Evolutionary conservation across 2,113 vertebrate genomes (phyloP), one percentile per base, ranked within the genome.

Genomic region (Mobula hypostoma): DNA sequence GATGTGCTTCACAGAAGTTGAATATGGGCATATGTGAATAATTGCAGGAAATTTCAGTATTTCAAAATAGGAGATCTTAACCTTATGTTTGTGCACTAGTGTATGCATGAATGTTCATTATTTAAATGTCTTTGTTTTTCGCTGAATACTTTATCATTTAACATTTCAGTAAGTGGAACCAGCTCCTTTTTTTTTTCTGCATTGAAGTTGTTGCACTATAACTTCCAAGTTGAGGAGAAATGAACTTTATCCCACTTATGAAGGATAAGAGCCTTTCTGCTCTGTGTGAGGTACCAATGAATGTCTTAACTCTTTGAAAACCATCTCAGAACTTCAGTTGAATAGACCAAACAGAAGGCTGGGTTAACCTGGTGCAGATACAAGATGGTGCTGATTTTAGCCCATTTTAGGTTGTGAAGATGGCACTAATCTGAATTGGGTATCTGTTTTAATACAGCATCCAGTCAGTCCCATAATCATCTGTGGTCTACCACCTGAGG

Each of bases 1-100:
- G 95, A 96, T 94, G 94, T 94, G 48, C 68, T 76, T 91, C 95
- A 94, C 24, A 94, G 94, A 95, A 68, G 96, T 96, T 96, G 95
- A 96, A 95, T 95, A 94, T 94, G 91, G 85, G 70, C 91, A 87
- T 94, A 93, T 95, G 91, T 56, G 40, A 74, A 93, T 70, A 76
- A 93, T 93, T 93, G 91, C 91, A 93, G 91, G 68, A 93, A 74
- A 76, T 40, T 27, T 56, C 91, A 74, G 40, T 72, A 74, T 56
- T 93, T 93, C 70, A 76, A 48, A 36, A 72, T 72, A 40, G 68
- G 70, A 93, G 91, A 24, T 56, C 74, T 56, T 93, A 74, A 40
- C 36, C 21, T 4, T 48, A 2, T 74, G 19, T 56, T 27, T 93
- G 21, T 74, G 72, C 72, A 74, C 72, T 21, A 74, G 72, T 74